Evolutionary conservation across 2,797 vertebrate genomes (phyloP), one percentile per base, ranked within the genome.

Genomic region (Chrysocyon brachyurus): DNA sequence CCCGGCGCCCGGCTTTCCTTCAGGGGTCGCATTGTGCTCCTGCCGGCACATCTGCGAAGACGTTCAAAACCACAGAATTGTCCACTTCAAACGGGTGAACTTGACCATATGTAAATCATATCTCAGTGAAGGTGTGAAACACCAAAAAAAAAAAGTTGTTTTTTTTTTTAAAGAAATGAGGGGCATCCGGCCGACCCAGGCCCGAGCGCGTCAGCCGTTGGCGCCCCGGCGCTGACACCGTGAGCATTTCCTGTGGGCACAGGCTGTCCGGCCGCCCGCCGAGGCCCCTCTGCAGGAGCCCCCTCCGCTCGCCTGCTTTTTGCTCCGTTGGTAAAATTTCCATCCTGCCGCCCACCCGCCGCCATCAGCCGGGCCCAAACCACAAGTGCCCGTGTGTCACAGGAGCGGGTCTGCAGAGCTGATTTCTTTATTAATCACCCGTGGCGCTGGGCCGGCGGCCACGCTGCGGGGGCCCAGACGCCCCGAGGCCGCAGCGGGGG

Each of bases 401-500:
- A 15, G 54, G 22, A 36, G 72, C 26, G 11, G 2, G 57, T 28
- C 75, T 0, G 77, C 59, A 14, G 49, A 15, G 0, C 21, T 11
- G 33, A 87, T 78, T 54, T 78, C 89, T 49, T 70, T 70, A 94
- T 91, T 83, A 77, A 77, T 87, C 92, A 91, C 6, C 36, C 1
- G 0, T 5, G 85, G 12, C 5, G 3, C 56, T 28, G 5, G 0
- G 56, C 7, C 3, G 10, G 9, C 10, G 0, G 40, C 52, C 36
- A 14, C 4, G 3, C 5, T 11, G 3, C n/a, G 10, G 0, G n/a
- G 88, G 8, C 11, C 61, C 52, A 40, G 54, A 19, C 28, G 7
- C 52, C 63, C 0, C 5, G 10, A 26, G 31, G 52, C 63, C 8
- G 10, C 7, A 4, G 7, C 8, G 0, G 61, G n/a, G 26, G 24